Evolutionary conservation across 2,113 vertebrate species (phyloP), one percentile per base, ranked within the genome.

Genomic region (Hypomesus transpacificus): DNA sequence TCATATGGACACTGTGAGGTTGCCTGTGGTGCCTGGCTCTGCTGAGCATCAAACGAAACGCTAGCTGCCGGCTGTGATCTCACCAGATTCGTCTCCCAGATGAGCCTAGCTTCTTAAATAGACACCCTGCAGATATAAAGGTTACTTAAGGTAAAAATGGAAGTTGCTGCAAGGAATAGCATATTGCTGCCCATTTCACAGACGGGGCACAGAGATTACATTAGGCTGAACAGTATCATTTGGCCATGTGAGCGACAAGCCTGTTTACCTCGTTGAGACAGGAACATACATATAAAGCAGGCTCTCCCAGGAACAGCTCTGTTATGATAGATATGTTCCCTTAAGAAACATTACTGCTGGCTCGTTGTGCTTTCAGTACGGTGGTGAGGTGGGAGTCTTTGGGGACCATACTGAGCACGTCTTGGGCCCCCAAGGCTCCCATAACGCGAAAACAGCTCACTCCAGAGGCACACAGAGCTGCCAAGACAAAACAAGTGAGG

Each of bases 401-500:
- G 13, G 73, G 73, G 70, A 68, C 62, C 59, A 56, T n/a, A 28
- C 70, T 66, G 66, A 61, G 68, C 54, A 28, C 18, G 46, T 28
- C 54, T 46, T 46, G 34, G 31, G 22, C 59, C 74, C 65, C 13
- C 20, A 26, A 34, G 66, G 67, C 67, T 34, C 21, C 4, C 22
- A 75, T 78, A 81, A 71, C 73, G 73, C 74, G 61, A 81, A 66
- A 83, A 83, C 79, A 63, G 68, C 70, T 71, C 56, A 60, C 79
- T 74, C 64, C 70, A 70, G 60, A 70, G 76, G 63, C 76, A 74
- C 58, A 69, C 34, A 3, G 53, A 70, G 22, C 31, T 51, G 39
- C 68, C 63, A n/a, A 76, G 31, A 76, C 59, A 85, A 82, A 76
- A 68, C 71, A 75, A 84, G 51, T 80, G 76, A 74, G 81, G 84